Conservation (phyloP, 2,888 invertebrate species). For the Lissonota sp. region DNA sequence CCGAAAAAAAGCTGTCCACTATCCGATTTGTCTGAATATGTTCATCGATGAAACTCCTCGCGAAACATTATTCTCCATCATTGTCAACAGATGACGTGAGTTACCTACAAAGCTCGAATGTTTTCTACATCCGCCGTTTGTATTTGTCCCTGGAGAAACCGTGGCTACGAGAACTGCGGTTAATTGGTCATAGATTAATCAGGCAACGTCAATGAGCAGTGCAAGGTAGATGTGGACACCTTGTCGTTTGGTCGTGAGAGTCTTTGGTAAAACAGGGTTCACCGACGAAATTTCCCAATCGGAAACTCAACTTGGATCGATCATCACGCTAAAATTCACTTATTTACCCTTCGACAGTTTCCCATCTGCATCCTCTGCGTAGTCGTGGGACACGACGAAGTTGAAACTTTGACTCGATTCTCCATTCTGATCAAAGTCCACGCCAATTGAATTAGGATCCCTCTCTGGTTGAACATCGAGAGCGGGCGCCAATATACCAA, state of each 20-base stretch:
- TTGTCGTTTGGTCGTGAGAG: neutral
- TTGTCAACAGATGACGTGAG: too few relatives aligned
- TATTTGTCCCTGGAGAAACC: too few relatives aligned
- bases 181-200: neutral
- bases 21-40: neutral
- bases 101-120: too few relatives aligned
- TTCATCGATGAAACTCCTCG: too few relatives aligned
- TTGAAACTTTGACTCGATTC: conserved; percentile 51
- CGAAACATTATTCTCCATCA: too few relatives aligned
- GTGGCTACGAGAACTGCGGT: neutral
- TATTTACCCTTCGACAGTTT: conserved; percentile 41
- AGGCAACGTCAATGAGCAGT: too few relatives aligned
- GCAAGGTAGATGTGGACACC: too few relatives aligned
- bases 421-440: conserved; percentile 56
- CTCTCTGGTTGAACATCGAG: conserved; percentile 42
- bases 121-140: too few relatives aligned
- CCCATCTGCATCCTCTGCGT: conserved; percentile 12
- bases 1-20: neutral
- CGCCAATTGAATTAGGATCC: conserved; percentile 56
- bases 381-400: neutral
- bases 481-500: neutral
- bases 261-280: neutral
- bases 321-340: conserved; percentile 26
- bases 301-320: conserved; percentile 30
- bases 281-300: neutral